Evolutionary conservation across 2,113 vertebrate genomes (phyloP).

Genomic region (Mesocricetus auratus): DNA sequence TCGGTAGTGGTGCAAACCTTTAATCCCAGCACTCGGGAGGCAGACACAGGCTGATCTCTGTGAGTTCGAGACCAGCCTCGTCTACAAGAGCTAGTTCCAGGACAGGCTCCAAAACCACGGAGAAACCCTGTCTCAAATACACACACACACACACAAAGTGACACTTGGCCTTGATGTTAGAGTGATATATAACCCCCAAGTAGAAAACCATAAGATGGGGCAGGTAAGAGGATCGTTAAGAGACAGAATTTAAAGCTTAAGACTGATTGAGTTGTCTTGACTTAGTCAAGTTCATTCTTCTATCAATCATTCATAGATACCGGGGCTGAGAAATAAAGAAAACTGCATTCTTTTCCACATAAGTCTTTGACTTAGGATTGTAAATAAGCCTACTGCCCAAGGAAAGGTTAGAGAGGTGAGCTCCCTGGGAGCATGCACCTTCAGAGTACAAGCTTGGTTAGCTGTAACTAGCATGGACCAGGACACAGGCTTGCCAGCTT

Average conservation of each 20-base stretch:
- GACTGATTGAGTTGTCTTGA: slow-evolving; percentile 21
- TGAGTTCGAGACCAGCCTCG: too few relatives aligned
- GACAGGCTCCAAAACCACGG: too few relatives aligned
- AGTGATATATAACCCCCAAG: not conserved
- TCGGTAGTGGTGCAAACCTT: too few relatives aligned
- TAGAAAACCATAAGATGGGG: not conserved
- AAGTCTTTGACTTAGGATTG: not conserved
- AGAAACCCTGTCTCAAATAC: too few relatives aligned
- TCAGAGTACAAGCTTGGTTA: slow-evolving; percentile 3
- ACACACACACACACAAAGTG: too few relatives aligned
- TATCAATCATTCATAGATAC: not conserved
- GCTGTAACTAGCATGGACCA: not conserved
- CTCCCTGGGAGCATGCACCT: not conserved
- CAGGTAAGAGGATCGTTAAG: not conserved
- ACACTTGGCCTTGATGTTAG: not conserved
- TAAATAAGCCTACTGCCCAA: not conserved
- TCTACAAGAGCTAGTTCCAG: too few relatives aligned
- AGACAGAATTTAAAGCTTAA: not conserved
- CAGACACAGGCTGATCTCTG: too few relatives aligned
- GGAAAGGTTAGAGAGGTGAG: not conserved
- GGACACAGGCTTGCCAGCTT: not conserved
- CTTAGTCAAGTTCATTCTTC: not conserved
- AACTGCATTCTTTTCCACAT: not conserved
- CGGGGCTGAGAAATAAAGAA: not conserved
- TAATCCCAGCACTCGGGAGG: too few relatives aligned